A percentile compares a stretch with the other conserved stretches of the same genome.
phyloP scores from a whole-genome alignment of 2,888 invertebrate species.

The Pycnomerus fuliginosus region DNA sequence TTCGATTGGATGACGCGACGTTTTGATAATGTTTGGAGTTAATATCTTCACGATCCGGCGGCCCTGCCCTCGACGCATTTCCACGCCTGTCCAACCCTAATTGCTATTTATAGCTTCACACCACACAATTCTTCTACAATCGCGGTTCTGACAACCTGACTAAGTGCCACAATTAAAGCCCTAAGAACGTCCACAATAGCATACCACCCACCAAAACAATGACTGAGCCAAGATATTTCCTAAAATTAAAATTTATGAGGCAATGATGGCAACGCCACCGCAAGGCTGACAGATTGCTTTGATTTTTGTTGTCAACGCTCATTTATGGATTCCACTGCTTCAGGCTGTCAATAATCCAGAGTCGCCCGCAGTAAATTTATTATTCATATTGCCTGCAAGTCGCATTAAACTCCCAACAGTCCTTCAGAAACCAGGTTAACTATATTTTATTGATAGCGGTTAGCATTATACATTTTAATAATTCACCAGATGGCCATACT shows the following conservation, averaged over 20 bases:
- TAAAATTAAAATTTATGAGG: conserved; percentile 43
- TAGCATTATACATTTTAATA: too few species aligned
- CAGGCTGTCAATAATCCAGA: too few species aligned
- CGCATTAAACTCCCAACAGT: too few species aligned
- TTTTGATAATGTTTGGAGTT: conserved; percentile 18
- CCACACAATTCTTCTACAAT: conserved; percentile 38
- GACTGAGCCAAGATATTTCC: conserved; percentile 26
- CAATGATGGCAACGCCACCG: too few species aligned
- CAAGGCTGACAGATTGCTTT: too few species aligned
- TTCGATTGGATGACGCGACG: conserved; percentile 19
- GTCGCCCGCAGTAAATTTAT: too few species aligned
- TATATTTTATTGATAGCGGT: too few species aligned
- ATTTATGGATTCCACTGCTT: too few species aligned
- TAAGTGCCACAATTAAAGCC: conserved; percentile 45
- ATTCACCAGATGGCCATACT: too few species aligned
- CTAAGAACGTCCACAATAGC: conserved; percentile 32
- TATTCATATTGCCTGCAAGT: too few species aligned
- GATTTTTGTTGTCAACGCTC: too few species aligned
- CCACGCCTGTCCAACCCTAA: conserved; percentile 40
- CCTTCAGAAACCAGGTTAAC: too few species aligned
- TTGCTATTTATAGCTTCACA: conserved; percentile 47
- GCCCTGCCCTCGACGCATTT: conserved; percentile 35
- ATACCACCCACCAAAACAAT: conserved; percentile 17
- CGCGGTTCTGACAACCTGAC: conserved; percentile 41
- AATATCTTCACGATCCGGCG: conserved; percentile 18